Base-by-base conservation (phyloP, 2,888 invertebrate genomes). In the Volucella inflata region DNA sequence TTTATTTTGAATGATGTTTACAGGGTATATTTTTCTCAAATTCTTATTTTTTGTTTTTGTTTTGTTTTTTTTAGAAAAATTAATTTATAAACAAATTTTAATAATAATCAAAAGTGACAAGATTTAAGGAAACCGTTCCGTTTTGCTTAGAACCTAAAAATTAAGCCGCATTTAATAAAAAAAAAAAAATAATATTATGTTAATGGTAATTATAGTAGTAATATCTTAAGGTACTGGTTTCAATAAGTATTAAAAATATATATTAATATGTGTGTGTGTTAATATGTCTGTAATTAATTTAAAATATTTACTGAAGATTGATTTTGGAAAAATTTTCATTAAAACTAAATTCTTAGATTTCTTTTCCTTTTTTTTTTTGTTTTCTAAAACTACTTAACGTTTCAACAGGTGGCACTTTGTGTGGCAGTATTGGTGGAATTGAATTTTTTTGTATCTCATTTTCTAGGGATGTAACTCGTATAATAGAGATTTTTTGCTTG, bases 361-460 rank as follows among this genome's bases (percentile, higher is more conserved):
- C 30, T 30, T 30, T 6, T 30, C 6, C 4, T 6, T 4, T 30
- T 30, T 30, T 84, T 6, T 30, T 30, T 6, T 6, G 30, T 30
- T 30, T 30, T 84, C 84, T 84, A 84, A 48, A 84, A 84, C 84
- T 84, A 84, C 80, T 84, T 80, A 84, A 84, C 84, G 84, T 71
- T 84, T 59, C 30, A 60, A 80, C 84, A 84, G 79, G 84, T 80
- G 84, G 65, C 80, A 67, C 36, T 60, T 76, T 6, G 42, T 71
- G 84, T 75, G 84, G 75, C 84, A 84, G 59, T 79, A 57, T 6
- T 64, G 64, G 59, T 75, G 71, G 71, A 67, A 60, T 70, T 75
- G 62, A 51, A 21, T 48, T 71, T 83, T 51, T 44, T 11, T 46
- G 12, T 40, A 30, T 44, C 44, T 44, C 44, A 4, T 11, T 4